These are phyloP conservation scores for Drosophila quadrilineata DNA, from an alignment of 1,140 invertebrate species.

Conservation along the genomic window DNA sequence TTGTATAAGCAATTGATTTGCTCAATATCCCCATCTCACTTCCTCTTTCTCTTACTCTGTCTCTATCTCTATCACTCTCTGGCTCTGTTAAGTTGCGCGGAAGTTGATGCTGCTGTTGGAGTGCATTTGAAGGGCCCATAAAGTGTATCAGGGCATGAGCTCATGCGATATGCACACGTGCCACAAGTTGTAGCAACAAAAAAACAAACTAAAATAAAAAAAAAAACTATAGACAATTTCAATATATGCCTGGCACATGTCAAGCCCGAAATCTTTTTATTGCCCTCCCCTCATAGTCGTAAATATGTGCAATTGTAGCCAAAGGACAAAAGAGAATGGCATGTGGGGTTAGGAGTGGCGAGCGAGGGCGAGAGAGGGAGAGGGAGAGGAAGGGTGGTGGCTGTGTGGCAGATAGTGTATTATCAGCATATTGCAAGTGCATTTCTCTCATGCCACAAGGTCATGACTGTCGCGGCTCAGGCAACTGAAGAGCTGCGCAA, in stretches of 20 bases:
- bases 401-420: neutral
- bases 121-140: constrained; percentile 10
- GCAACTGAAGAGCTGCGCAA: constrained; percentile 31
- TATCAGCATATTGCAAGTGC: constrained; percentile 25
- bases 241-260: constrained; percentile 27
- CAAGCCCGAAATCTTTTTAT: constrained; percentile 39
- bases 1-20: too few species aligned
- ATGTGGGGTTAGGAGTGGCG: constrained; percentile 1
- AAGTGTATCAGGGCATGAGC: constrained; percentile 7
- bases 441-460: neutral
- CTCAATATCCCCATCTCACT: too few species aligned
- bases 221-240: too few species aligned
- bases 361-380: neutral
- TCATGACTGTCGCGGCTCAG: too few species aligned
- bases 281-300: constrained; percentile 16
- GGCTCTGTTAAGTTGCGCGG: too few species aligned
- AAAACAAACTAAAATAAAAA: constrained; percentile 1
- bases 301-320: constrained; percentile 17
- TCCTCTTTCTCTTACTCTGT: too few species aligned
- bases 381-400: neutral
- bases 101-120: neutral
- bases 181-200: constrained; percentile 2
- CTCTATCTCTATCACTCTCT: too few species aligned
- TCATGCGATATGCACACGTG: constrained; percentile 16
- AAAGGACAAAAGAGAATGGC: neutral